These are phyloP conservation scores for Cylloceria caligata DNA, from an alignment of 2,888 invertebrate genomes.

Conservation along the genomic window DNA sequence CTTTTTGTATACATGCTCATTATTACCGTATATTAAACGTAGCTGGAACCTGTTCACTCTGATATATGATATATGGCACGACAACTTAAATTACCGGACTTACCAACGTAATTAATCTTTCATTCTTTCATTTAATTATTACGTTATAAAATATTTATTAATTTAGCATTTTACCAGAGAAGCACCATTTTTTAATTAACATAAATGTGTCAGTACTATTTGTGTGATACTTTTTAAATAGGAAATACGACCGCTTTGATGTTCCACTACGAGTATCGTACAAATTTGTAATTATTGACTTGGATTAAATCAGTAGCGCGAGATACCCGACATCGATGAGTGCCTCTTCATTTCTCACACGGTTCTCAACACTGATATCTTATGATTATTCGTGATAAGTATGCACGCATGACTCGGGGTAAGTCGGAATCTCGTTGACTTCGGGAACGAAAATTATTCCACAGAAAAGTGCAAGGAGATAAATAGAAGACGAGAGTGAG, in stretches of 20 bases:
- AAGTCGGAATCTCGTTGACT: not conserved
- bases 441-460: not conserved
- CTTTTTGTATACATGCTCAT: too few relatives aligned
- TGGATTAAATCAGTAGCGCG: not conserved
- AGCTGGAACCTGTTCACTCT: too few relatives aligned
- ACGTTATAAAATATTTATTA: constrained; percentile 4
- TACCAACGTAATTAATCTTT: constrained; percentile 10
- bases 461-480: not conserved
- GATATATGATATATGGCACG: constrained; percentile 4
- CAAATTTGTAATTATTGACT: not conserved
- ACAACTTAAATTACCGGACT: constrained; percentile 12
- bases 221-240: not conserved
- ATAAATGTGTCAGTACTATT: not conserved
- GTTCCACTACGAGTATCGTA: not conserved
- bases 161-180: constrained; percentile 12
- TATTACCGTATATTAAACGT: too few relatives aligned
- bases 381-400: not conserved
- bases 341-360: not conserved
- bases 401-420: not conserved
- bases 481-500: constrained; percentile 7
- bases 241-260: not conserved
- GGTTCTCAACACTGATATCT: not conserved
- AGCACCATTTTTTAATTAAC: not conserved
- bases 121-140: constrained; percentile 15
- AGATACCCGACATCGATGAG: not conserved